Evolutionary conservation across 1,140 invertebrate species (phyloP).

Genomic region (Scaptomyza montana): DNA sequence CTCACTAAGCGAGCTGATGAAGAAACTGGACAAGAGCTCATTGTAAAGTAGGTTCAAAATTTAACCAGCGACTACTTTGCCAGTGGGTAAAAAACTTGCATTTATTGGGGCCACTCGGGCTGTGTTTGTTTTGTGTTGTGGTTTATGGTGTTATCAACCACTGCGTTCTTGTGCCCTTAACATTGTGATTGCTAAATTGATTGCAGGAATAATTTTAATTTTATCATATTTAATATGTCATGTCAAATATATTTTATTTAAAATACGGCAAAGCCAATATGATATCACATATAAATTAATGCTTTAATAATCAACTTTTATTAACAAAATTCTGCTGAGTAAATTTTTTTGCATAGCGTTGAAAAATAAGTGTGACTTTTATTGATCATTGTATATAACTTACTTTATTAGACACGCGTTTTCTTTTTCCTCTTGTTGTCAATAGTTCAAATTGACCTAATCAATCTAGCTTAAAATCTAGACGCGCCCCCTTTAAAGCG

Average conservation of each 20-base stretch:
- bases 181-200: neutral
- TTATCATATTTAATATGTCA: neutral
- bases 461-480: neutral
- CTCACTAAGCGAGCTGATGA: slow-evolving; percentile 11
- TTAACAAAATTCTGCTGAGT: no score
- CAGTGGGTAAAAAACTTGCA: neutral
- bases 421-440: neutral
- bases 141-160: slow-evolving; percentile 23
- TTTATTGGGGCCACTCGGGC: slow-evolving; percentile 12
- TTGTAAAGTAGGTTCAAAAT: neutral
- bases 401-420: neutral
- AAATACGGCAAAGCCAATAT: no score
- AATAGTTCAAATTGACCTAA: neutral
- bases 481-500: slow-evolving; percentile 14
- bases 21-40: slow-evolving; percentile 13
- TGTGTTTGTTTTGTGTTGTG: slow-evolving; percentile 11
- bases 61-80: neutral
- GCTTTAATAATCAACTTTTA: no score
- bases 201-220: neutral
- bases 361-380: neutral
- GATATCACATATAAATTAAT: no score
- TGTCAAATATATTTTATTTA: neutral
- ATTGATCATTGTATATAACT: neutral
- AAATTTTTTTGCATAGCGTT: no score
- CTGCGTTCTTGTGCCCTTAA: neutral